phyloP scores from a whole-genome alignment of 1,140 invertebrate species.

The Drosophila subpulchrella region DNA sequence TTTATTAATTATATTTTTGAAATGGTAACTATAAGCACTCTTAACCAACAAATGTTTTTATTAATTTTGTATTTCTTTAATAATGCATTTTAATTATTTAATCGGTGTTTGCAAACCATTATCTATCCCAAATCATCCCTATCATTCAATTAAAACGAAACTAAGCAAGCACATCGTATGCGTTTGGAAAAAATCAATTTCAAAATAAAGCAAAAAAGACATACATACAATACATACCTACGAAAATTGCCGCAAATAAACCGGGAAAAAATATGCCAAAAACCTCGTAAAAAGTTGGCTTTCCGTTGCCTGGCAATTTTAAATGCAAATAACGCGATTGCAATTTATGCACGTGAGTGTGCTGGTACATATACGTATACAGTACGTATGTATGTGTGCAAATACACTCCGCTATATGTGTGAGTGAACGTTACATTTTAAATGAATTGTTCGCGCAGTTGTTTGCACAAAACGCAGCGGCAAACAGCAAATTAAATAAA shows the following conservation, averaged over 20 bases:
- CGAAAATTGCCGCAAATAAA: conserved; percentile 51
- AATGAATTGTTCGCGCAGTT: conserved; percentile 78
- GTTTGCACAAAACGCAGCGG: conserved; percentile 61
- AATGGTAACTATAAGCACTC: not conserved
- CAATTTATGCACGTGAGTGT: conserved; percentile 30
- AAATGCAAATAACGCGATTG: conserved; percentile 63
- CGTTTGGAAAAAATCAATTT: conserved; percentile 47
- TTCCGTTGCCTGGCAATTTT: conserved; percentile 67
- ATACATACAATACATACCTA: conserved; percentile 2
- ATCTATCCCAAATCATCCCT: conserved; percentile 7
- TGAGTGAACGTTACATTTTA: conserved; percentile 68
- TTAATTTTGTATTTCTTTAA: conserved; percentile 2
- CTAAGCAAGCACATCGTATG: conserved; percentile 14
- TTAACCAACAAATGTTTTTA: not conserved
- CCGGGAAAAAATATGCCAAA: conserved; percentile 62
- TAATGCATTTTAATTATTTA: conserved; percentile 3
- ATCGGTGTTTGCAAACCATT: not conserved
- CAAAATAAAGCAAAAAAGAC: conserved; percentile 14
- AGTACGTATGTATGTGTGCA: conserved; percentile 7
- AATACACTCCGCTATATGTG: conserved; percentile 15
- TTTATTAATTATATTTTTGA: not conserved
- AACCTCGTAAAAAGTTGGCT: conserved; percentile 56
- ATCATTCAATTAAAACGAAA: conserved; percentile 40
- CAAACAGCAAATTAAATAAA: conserved; percentile 79
- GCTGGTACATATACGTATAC: not conserved